These are phyloP conservation scores for Hybognathus amarus DNA, from an alignment of 2,797 vertebrate species.

Conservation along the genomic window DNA sequence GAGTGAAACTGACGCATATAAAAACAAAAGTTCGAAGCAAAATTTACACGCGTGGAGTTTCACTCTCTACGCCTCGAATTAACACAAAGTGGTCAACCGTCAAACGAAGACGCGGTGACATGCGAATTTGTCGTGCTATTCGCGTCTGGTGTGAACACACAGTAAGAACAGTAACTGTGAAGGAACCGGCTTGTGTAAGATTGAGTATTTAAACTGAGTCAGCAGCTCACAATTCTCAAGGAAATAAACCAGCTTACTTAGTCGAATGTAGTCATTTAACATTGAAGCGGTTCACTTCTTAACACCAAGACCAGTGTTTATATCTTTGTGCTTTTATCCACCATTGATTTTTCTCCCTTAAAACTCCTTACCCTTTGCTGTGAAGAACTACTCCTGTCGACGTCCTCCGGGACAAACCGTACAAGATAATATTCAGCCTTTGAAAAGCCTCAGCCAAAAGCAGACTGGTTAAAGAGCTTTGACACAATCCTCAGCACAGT, in stretches of 20 bases:
- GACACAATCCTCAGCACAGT: conserved; percentile 18
- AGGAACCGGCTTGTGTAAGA: background rate
- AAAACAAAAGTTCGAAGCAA: too few relatives aligned
- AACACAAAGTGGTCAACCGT: too few relatives aligned
- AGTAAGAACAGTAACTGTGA: too few relatives aligned
- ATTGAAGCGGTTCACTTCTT: background rate
- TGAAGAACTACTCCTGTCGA: background rate
- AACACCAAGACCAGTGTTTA: conserved; percentile 3
- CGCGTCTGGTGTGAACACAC: too few relatives aligned
- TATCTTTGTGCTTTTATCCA: background rate
- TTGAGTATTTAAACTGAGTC: background rate
- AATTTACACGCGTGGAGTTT: too few relatives aligned
- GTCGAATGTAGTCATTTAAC: background rate
- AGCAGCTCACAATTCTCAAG: background rate
- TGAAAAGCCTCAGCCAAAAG: conserved; percentile 37
- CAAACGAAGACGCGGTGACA: too few relatives aligned
- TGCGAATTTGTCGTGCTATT: too few relatives aligned
- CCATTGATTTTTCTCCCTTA: background rate
- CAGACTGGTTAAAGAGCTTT: conserved; percentile 12
- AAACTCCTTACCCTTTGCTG: background rate
- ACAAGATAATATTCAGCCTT: conserved; percentile 39
- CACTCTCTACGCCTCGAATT: too few relatives aligned
- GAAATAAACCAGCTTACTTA: background rate
- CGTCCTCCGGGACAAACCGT: conserved; percentile 26
- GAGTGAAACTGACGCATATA: too few relatives aligned